Conservation (phyloP, 1,140 invertebrate genomes). For the Theocolax elegans region DNA sequence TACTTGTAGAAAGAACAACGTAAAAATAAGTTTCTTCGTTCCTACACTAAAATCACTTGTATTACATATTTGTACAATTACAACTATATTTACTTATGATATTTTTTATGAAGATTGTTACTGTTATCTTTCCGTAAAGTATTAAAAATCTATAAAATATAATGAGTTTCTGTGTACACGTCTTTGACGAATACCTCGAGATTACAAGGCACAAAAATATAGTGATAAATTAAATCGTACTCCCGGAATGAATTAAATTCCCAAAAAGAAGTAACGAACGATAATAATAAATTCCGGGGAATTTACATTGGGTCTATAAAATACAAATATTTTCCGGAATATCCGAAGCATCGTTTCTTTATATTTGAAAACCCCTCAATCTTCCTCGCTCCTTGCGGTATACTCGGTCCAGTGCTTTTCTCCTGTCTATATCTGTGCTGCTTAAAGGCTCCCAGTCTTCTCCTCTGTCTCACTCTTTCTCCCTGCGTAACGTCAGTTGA, state of each 20-base stretch:
- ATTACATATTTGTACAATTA: too few species aligned
- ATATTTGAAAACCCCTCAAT: not conserved
- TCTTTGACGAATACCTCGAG: too few species aligned
- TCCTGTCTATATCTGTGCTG: conserved; percentile 12
- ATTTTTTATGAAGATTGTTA: too few species aligned
- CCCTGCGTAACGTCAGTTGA: not conserved
- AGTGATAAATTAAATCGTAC: too few species aligned
- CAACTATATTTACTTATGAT: too few species aligned
- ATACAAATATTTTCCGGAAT: not conserved
- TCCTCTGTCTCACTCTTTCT: not conserved
- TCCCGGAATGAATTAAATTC: not conserved
- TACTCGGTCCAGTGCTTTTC: not conserved
- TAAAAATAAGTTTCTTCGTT: too few species aligned
- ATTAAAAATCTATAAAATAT: too few species aligned
- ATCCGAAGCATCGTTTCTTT: not conserved
- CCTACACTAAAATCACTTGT: too few species aligned
- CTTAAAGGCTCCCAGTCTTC: not conserved
- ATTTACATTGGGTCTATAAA: not conserved
- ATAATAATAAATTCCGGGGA: not conserved
- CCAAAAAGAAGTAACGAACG: not conserved
- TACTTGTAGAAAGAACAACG: too few species aligned
- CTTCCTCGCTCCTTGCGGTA: not conserved
- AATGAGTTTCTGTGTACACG: too few species aligned
- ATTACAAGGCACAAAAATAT: too few species aligned
- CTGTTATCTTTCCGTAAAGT: too few species aligned